Evolutionary conservation across 2,113 vertebrate species (phyloP).

Genomic region (Crypturellus undulatus): DNA sequence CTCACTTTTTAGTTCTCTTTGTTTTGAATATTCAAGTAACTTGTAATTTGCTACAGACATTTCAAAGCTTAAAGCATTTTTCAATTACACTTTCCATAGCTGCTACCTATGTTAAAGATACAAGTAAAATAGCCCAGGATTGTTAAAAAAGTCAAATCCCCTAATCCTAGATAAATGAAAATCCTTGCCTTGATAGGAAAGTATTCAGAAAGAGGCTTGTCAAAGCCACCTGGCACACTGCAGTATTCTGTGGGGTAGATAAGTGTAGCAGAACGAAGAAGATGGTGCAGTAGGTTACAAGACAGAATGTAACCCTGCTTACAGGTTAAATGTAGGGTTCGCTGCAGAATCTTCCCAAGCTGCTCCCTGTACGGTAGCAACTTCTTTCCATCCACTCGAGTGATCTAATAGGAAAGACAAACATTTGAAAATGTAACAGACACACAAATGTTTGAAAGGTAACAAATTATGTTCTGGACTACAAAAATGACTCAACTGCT

Average conservation of each 20-base stretch:
- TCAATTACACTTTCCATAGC: slow-evolving; percentile 53
- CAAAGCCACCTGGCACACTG: slow-evolving; percentile 96
- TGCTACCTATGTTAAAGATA: background rate
- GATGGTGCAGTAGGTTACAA: slow-evolving; percentile 96
- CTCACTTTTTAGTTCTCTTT: background rate
- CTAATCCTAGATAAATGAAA: slow-evolving; percentile 75
- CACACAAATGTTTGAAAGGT: background rate
- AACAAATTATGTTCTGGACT: background rate
- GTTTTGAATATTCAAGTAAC: background rate
- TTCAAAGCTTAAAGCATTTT: slow-evolving; percentile 37
- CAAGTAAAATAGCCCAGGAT: slow-evolving; percentile 1
- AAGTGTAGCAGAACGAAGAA: slow-evolving; percentile 93
- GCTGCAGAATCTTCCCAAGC: slow-evolving; percentile 92
- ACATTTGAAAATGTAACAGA: background rate
- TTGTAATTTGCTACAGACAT: background rate
- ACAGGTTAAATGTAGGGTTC: slow-evolving; percentile 91
- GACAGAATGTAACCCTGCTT: slow-evolving; percentile 98
- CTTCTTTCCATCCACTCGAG: slow-evolving; percentile 95
- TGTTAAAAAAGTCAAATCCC: slow-evolving; percentile 48
- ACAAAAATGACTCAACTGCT: background rate
- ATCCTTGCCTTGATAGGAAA: slow-evolving; percentile 95
- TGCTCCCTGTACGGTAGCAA: slow-evolving; percentile 90
- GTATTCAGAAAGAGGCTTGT: slow-evolving; percentile 89
- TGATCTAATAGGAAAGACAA: slow-evolving; percentile 82
- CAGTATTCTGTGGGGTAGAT: slow-evolving; percentile 98